These are phyloP conservation scores for Cryptoleucopteryx plumbea DNA, from an alignment of 2,113 vertebrate genomes.

Conservation along the genomic window DNA sequence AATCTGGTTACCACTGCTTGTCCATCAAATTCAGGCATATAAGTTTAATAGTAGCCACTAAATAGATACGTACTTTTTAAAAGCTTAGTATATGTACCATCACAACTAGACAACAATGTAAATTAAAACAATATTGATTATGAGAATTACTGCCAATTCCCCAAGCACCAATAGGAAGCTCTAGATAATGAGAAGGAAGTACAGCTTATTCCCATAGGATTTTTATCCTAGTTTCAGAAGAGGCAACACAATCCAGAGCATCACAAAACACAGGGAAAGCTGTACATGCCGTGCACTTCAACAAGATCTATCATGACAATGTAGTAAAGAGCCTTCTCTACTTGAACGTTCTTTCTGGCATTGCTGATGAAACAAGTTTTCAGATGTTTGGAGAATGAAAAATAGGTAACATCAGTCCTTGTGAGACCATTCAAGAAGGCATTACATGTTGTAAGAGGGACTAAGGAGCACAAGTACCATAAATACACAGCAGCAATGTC, in stretches of 20 bases:
- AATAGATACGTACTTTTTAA: neutral
- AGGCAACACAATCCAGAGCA: accelerated
- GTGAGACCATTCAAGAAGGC: neutral
- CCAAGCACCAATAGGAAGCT: neutral
- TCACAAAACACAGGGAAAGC: neutral
- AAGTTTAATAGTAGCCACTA: neutral
- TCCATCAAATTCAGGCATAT: neutral
- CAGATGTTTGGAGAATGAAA: neutral
- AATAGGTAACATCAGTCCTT: neutral
- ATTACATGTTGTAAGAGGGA: neutral
- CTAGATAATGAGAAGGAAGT: neutral
- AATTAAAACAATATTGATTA: neutral
- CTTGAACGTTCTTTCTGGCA: neutral
- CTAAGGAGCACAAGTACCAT: neutral
- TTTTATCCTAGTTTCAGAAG: neutral
- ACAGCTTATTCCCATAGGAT: neutral
- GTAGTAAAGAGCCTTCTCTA: neutral
- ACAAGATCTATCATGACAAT: neutral
- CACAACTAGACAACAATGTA: neutral
- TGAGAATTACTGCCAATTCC: neutral
- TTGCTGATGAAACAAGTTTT: neutral
- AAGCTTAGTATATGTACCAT: neutral
- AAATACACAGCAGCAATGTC: neutral
- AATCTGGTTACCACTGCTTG: neutral
- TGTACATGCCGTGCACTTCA: neutral